phyloP scores from a whole-genome alignment of 1,140 invertebrate genomes.

The Leptopilina boulardi region DNA sequence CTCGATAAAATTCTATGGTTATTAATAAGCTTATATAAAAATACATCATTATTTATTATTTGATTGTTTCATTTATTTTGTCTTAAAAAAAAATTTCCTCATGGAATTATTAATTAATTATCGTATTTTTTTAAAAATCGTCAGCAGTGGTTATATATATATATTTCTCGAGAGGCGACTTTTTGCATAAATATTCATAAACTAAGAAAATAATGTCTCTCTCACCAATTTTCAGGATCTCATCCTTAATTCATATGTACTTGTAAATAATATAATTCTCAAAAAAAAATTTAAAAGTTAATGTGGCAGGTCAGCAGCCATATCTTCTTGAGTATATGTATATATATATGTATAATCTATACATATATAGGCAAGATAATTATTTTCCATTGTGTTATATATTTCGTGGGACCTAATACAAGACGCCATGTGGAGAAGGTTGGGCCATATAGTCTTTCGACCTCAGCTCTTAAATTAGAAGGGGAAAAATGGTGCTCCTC shows the following conservation, averaged over 20 bases:
- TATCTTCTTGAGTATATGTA: slow-evolving; percentile 1
- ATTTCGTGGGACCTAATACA: slow-evolving; percentile 52
- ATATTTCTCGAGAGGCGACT: no score
- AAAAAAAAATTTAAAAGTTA: neutral
- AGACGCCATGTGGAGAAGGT: slow-evolving; percentile 62
- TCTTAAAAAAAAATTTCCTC: no score
- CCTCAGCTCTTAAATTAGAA: slow-evolving; percentile 55
- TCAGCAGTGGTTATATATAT: no score
- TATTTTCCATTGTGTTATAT: slow-evolving; percentile 67
- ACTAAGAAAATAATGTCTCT: neutral
- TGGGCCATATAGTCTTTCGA: slow-evolving; percentile 47
- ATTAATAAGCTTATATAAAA: no score
- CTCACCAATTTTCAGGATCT: neutral
- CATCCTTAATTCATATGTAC: neutral
- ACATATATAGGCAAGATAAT: slow-evolving; percentile 60
- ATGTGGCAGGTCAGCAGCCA: slow-evolving; percentile 17
- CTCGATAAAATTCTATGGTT: no score
- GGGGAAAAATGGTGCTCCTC: slow-evolving; percentile 54
- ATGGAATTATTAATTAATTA: no score
- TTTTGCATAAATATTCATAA: neutral
- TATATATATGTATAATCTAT: slow-evolving; percentile 40
- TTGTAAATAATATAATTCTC: neutral
- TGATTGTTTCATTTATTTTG: no score
- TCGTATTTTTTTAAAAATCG: no score
- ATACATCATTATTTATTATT: no score